Evolutionary conservation across 2,888 invertebrate genomes (phyloP).

Genomic region (Nephrotoma guestfalica): DNA sequence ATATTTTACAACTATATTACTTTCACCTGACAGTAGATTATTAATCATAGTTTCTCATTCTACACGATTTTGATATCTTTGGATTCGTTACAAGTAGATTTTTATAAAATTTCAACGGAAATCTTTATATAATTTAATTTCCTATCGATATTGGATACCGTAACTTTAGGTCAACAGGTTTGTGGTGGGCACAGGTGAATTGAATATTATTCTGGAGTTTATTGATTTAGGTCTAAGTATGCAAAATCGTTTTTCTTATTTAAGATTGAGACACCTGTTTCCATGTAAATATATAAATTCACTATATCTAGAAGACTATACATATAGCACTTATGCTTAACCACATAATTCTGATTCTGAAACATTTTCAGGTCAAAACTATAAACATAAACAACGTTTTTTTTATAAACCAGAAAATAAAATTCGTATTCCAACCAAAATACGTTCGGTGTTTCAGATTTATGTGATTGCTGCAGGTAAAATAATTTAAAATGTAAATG

Average conservation of each 20-base stretch:
- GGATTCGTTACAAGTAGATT: background rate
- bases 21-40: no score
- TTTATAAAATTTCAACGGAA: background rate
- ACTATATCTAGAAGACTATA: no score
- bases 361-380: background rate
- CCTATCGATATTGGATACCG: background rate
- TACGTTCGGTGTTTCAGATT: background rate
- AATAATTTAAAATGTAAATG: background rate
- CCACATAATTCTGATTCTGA: background rate
- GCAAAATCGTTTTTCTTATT: background rate
- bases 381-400: background rate
- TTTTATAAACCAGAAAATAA: background rate
- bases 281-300: background rate
- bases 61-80: no score
- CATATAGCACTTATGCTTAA: background rate
- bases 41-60: no score
- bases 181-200: background rate
- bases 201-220: background rate
- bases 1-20: no score
- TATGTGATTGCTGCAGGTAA: background rate
- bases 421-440: background rate
- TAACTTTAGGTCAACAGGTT: background rate
- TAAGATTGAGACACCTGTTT: background rate
- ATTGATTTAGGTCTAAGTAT: background rate
- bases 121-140: background rate